Evolutionary conservation across 1,140 invertebrate genomes (phyloP).

Genomic region (Choristoneura fumiferana): DNA sequence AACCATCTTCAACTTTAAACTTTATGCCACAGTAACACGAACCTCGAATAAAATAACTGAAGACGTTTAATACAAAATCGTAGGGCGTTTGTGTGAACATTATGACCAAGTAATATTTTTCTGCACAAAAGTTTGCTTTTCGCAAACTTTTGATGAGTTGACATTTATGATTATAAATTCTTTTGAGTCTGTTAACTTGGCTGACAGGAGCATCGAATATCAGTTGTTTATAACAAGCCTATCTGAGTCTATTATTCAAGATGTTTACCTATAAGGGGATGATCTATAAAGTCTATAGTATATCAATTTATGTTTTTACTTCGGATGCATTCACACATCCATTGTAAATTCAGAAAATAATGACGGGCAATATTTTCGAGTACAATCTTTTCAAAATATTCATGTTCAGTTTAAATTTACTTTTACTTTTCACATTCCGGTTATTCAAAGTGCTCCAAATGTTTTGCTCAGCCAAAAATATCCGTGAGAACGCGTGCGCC

Average conservation of each 20-base stretch:
- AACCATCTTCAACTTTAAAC: neutral
- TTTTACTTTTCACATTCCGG: too few species aligned
- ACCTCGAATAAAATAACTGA: neutral
- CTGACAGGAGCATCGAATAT: conserved; percentile 5
- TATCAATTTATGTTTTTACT: conserved; percentile 1
- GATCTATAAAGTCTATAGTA: conserved; percentile 2
- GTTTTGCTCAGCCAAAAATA: conserved; percentile 2
- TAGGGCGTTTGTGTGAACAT: conserved; percentile 15
- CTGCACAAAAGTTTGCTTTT: conserved; percentile 8
- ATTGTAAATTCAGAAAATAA: neutral
- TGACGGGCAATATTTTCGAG: conserved; percentile 1
- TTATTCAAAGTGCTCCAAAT: neutral
- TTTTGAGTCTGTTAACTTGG: conserved; percentile 2
- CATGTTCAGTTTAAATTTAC: too few species aligned
- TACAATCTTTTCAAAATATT: neutral
- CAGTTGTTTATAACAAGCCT: conserved; percentile 8
- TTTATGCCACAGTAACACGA: neutral
- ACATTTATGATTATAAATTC: neutral
- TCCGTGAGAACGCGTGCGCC: conserved; percentile 8
- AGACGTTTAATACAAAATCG: conserved; percentile 5
- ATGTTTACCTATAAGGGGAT: neutral
- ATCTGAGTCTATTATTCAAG: conserved; percentile 6
- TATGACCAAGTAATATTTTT: conserved; percentile 5
- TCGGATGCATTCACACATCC: neutral
- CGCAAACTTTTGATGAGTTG: conserved; percentile 11